Percentiles rank a stretch among this genome's conserved stretches.
phyloP scores from a whole-genome alignment of 2,888 invertebrate genomes.

The Dioctria rufipes region DNA sequence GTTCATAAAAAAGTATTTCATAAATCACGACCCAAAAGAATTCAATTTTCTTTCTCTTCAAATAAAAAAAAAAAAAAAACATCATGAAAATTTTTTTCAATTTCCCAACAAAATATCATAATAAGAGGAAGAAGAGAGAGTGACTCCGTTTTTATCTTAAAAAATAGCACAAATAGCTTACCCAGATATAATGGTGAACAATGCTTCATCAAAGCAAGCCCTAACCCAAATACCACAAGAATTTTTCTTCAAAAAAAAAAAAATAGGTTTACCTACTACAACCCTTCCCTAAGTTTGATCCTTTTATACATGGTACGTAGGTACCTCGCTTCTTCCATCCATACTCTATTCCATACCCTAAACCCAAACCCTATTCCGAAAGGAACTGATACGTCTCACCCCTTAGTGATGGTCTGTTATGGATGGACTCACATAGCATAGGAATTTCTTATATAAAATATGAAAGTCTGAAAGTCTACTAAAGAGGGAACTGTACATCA shows the following conservation, averaged over 20 bases:
- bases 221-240: constrained; percentile 32
- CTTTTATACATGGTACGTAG: too few relatives aligned
- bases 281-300: background rate
- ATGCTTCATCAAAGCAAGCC: constrained; percentile 7
- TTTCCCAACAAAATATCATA: constrained; percentile 2
- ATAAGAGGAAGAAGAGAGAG: constrained; percentile 3
- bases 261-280: background rate
- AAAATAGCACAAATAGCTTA: constrained; percentile 24
- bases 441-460: background rate
- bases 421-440: background rate
- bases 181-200: constrained; percentile 19
- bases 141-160: constrained; percentile 8
- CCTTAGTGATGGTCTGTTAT: background rate
- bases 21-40: too few relatives aligned
- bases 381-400: background rate
- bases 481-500: background rate
- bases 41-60: too few relatives aligned
- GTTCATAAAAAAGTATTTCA: too few relatives aligned
- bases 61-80: too few relatives aligned
- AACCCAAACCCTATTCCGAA: too few relatives aligned
- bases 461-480: background rate
- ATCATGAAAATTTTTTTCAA: background rate
- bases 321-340: too few relatives aligned
- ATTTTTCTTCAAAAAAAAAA: background rate
- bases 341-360: too few relatives aligned